Evolutionary conservation across 2,797 vertebrate species (phyloP).

Genomic region (Dicrostonyx torquatus): DNA sequence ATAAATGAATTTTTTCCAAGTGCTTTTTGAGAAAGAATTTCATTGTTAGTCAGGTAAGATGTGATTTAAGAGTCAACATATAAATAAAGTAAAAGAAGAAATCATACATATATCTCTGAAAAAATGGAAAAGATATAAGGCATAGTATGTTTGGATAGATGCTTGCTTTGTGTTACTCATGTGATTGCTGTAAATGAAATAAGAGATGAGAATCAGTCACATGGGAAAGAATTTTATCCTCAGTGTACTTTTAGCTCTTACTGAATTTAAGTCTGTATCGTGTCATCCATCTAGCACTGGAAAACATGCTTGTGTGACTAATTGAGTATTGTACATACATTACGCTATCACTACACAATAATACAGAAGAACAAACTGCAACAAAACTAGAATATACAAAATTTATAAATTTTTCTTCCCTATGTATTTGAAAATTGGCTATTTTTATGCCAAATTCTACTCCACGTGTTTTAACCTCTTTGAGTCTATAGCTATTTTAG

Average conservation of each 20-base stretch:
- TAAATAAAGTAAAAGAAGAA: conserved; percentile 21
- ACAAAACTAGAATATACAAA: background rate
- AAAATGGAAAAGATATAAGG: background rate
- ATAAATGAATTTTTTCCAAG: background rate
- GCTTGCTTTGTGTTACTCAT: background rate
- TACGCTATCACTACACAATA: background rate
- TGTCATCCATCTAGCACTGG: background rate
- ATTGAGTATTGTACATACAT: background rate
- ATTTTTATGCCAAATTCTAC: background rate
- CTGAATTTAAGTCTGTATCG: background rate
- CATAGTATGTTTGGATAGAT: background rate
- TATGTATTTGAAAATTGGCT: background rate
- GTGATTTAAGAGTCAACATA: background rate
- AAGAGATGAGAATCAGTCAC: background rate
- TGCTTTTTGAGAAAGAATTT: conserved; percentile 20
- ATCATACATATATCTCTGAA: background rate
- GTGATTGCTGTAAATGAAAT: background rate
- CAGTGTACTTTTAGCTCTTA: background rate
- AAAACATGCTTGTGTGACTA: background rate
- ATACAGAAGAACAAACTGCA: background rate
- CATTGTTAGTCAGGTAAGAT: background rate
- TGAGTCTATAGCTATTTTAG: background rate
- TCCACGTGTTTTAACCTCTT: background rate
- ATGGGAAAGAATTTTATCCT: background rate
- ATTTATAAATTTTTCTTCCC: background rate